Evolutionary conservation across 2,113 vertebrate species (phyloP).

Genomic region (Thryonomys swinderianus): DNA sequence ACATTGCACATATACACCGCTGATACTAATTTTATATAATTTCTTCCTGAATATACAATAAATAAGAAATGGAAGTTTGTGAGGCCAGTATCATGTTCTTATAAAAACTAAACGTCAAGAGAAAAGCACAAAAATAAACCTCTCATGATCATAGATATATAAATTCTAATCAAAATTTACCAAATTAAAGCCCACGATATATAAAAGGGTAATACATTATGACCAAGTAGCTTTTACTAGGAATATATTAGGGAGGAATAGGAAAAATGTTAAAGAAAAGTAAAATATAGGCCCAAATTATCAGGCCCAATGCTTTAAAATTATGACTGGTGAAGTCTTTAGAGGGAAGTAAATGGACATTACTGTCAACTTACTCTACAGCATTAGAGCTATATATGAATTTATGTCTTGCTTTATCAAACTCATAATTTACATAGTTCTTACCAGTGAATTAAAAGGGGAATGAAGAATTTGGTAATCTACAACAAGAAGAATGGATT

Average conservation of each 20-base stretch:
- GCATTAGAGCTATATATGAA: neutral
- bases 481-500: conserved; percentile 43
- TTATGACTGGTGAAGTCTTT: conserved; percentile 3
- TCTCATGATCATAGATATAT: neutral
- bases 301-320: neutral
- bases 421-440: conserved; percentile 28
- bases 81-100: neutral
- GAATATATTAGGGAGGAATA: neutral
- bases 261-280: neutral
- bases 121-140: neutral
- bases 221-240: neutral
- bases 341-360: neutral
- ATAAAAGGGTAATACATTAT: neutral
- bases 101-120: neutral
- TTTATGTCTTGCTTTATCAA: conserved; percentile 35
- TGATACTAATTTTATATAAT: neutral
- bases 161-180: neutral
- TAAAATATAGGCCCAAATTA: conserved; percentile 28
- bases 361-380: neutral
- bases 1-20: no score
- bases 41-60: neutral
- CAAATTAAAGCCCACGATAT: neutral
- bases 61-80: conserved; percentile 11
- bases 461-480: conserved; percentile 27
- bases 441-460: neutral